Conservation (phyloP, 2,888 invertebrate genomes). For the Orthosia gothica region DNA sequence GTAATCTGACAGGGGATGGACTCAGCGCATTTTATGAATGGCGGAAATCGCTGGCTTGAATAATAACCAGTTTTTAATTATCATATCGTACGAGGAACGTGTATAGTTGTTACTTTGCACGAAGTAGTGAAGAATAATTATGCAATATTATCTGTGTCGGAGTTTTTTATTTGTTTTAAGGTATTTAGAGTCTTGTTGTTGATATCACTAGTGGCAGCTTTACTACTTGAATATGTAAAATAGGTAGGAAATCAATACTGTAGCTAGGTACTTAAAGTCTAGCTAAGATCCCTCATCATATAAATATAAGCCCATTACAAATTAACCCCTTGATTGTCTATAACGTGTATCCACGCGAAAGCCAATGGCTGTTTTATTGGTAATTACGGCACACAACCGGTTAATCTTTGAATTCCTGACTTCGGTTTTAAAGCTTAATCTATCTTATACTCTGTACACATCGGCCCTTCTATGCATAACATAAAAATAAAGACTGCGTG, state of each 20-base stretch:
- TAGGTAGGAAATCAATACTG: too few species aligned
- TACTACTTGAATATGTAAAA: neutral
- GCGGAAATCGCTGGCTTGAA: conserved; percentile 52
- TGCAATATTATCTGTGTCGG: neutral
- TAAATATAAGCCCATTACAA: neutral
- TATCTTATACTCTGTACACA: too few species aligned
- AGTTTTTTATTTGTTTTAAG: neutral
- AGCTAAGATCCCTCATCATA: neutral
- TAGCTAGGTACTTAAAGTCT: too few species aligned
- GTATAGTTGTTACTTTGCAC: conserved; percentile 22
- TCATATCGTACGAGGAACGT: conserved; percentile 10
- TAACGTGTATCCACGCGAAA: too few species aligned
- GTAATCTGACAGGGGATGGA: conserved; percentile 61
- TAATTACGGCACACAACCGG: too few species aligned
- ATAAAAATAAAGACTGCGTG: too few species aligned
- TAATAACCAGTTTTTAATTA: conserved; percentile 62
- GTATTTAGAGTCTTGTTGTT: neutral
- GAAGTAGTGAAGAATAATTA: neutral
- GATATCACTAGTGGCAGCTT: neutral
- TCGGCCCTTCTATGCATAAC: too few species aligned
- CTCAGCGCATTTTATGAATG: conserved; percentile 63
- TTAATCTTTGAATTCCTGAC: too few species aligned
- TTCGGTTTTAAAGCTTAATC: too few species aligned
- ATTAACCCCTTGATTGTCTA: neutral
- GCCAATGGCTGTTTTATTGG: too few species aligned